phyloP scores from a whole-genome alignment of 2,113 vertebrate species.

The Picathartes gymnocephalus region DNA sequence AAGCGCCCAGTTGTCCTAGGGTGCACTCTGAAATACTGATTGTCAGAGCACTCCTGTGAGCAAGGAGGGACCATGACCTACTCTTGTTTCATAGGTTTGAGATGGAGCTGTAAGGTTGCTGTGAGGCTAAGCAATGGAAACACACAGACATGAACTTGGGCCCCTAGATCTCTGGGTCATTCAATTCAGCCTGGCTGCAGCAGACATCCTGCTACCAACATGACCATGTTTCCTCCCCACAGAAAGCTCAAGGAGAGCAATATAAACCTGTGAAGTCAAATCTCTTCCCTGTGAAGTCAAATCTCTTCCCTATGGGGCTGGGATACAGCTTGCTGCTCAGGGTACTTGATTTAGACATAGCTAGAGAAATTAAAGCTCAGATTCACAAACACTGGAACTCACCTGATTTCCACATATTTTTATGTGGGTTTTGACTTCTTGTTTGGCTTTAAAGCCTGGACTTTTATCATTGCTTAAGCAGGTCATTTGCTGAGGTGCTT shows the following conservation, averaged over 20 bases:
- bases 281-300: neutral
- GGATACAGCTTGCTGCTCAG: neutral
- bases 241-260: neutral
- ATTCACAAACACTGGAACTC: neutral
- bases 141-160: neutral
- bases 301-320: neutral
- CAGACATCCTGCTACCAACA: neutral
- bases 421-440: neutral
- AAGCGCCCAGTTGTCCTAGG: too few species aligned
- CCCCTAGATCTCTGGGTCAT: neutral
- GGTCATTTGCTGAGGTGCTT: neutral
- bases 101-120: neutral
- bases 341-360: neutral
- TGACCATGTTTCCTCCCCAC: rapidly evolving
- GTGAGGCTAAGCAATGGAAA: neutral
- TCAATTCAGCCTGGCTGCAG: neutral
- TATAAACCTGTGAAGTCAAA: neutral
- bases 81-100: neutral
- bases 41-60: neutral
- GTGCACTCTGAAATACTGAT: neutral
- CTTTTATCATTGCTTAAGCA: neutral
- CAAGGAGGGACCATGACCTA: neutral
- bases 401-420: neutral
- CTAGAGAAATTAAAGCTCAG: neutral
- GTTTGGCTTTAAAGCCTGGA: neutral